These are phyloP conservation scores for Scelioninae gen. 1 DNA, from an alignment of 2,888 invertebrate genomes.

Conservation along the genomic window DNA sequence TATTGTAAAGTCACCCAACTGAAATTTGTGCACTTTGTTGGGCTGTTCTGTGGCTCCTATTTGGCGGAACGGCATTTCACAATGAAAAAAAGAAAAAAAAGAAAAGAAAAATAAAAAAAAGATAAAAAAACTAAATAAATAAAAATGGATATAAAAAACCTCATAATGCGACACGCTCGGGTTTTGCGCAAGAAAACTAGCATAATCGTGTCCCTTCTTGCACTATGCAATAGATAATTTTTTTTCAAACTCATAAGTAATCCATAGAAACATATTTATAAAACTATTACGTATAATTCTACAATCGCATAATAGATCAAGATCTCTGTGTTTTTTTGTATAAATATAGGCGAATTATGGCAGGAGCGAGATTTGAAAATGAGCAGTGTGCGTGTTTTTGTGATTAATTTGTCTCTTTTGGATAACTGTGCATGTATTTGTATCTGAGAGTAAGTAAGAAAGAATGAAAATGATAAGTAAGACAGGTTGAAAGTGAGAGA, in stretches of 20 bases:
- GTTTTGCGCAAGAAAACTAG: constrained; percentile 72
- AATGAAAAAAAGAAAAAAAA: constrained; percentile 79
- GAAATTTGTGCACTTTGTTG: constrained; percentile 14
- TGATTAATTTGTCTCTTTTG: constrained; percentile 14
- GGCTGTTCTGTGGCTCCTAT: constrained; percentile 74
- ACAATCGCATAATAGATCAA: constrained; percentile 81
- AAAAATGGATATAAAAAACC: too few species aligned
- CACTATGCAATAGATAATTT: constrained; percentile 81
- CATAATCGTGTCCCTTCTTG: constrained; percentile 81
- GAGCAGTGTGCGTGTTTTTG: constrained; percentile 41
- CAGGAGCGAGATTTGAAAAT: constrained; percentile 43
- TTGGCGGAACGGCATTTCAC: constrained; percentile 78
- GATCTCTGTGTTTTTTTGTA: constrained; percentile 81
- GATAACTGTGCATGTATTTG: constrained; percentile 35
- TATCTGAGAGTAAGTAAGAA: constrained; percentile 28
- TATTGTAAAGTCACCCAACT: too few species aligned
- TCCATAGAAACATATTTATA: constrained; percentile 79
- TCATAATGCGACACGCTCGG: constrained; percentile 34
- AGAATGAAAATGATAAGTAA: not conserved
- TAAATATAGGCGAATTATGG: constrained; percentile 71
- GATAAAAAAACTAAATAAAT: too few species aligned
- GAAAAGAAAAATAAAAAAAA: too few species aligned
- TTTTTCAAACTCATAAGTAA: constrained; percentile 79
- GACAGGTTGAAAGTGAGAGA: constrained; percentile 18
- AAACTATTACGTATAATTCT: constrained; percentile 74